These are phyloP conservation scores for Cyprinella venusta DNA, from an alignment of 2,797 vertebrate species.

Conservation along the genomic window DNA sequence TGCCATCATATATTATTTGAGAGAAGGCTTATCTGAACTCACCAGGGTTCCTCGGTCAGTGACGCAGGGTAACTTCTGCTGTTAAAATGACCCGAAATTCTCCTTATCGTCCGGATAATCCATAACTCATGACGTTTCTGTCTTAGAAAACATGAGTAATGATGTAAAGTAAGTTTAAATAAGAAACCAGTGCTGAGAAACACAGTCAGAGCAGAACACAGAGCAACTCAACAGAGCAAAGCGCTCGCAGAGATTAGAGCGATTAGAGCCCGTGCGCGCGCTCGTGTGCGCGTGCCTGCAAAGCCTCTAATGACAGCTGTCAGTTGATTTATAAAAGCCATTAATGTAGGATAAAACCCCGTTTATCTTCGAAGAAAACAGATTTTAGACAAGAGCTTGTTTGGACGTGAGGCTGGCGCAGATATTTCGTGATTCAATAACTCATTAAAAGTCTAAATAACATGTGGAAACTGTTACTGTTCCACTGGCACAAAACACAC, in stretches of 20 bases:
- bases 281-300: background rate
- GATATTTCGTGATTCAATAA: background rate
- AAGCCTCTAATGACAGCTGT: slow-evolving; percentile 33
- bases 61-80: background rate
- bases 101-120: background rate
- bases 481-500: too few species aligned
- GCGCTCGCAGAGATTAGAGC: slow-evolving; percentile 23
- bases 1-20: background rate
- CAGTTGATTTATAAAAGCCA: slow-evolving; percentile 18
- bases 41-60: slow-evolving; percentile 7
- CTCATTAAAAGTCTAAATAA: background rate
- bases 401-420: background rate
- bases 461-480: background rate
- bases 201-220: slow-evolving; percentile 4
- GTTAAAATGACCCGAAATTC: background rate
- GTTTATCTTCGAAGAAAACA: background rate
- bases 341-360: background rate
- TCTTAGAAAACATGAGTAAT: background rate
- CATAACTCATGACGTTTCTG: background rate
- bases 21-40: background rate
- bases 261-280: slow-evolving; percentile 16
- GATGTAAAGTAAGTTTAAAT: background rate
- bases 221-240: background rate
- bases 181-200: background rate
- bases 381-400: background rate